phyloP scores from a whole-genome alignment of 2,797 vertebrate genomes.

The Liparis tanakae region DNA sequence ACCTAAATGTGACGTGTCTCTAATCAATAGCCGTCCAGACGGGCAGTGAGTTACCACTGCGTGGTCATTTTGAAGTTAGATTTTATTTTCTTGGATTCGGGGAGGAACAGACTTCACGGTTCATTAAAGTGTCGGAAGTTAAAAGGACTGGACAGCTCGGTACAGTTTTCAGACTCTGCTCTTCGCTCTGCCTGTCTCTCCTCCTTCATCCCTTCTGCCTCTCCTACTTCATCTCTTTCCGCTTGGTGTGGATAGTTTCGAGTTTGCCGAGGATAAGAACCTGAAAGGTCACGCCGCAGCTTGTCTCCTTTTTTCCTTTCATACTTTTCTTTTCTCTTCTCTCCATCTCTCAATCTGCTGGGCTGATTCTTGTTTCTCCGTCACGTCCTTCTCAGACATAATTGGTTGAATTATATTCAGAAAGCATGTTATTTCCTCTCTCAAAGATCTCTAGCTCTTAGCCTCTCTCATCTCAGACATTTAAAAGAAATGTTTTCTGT shows the following conservation, averaged over 20 bases:
- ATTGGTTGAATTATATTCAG: conserved; percentile 19
- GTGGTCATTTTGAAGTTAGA: conserved; percentile 13
- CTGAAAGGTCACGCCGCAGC: conserved; percentile 61
- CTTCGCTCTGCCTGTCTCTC: conserved; percentile 29
- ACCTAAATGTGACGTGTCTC: conserved; percentile 30
- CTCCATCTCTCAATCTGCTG: conserved; percentile 7
- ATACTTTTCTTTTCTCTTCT: conserved; percentile 5
- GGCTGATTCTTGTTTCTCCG: conserved; percentile 31
- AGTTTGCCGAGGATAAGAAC: conserved; percentile 59
- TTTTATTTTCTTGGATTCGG: conserved; percentile 40
- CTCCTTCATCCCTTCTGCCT: conserved; percentile 50
- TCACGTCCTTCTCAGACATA: conserved; percentile 11
- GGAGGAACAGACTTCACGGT: conserved; percentile 38
- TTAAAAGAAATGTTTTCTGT: conserved; percentile 19
- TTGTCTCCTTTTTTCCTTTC: conserved; percentile 42
- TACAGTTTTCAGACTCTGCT: conserved; percentile 56
- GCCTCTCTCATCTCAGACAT: conserved; percentile 37
- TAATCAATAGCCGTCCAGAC: conserved; percentile 49
- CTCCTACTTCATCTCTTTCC: conserved; percentile 53
- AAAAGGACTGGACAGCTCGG: conserved; percentile 45
- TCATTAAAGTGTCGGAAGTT: conserved; percentile 70
- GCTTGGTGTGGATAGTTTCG: conserved; percentile 53
- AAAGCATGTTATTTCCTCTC: conserved; percentile 30
- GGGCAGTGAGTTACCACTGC: background rate
- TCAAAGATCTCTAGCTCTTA: conserved; percentile 20